Conservation (phyloP, 2,113 vertebrate species). For the Indicator indicator region DNA sequence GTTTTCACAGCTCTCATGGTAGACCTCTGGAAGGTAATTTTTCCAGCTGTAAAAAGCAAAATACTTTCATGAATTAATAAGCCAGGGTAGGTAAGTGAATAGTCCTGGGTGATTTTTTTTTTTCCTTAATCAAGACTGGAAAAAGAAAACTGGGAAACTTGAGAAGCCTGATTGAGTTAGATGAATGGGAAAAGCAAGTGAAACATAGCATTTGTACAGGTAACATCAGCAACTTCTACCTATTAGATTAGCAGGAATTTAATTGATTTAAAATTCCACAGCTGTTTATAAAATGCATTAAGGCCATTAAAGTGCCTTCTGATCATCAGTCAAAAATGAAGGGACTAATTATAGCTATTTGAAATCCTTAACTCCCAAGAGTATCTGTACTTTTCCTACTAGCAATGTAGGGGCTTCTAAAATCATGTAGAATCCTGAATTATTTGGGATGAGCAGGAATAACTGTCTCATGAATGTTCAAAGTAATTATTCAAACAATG, state of each 20-base stretch:
- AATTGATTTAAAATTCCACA: constrained; percentile 15
- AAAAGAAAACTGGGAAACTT: background rate
- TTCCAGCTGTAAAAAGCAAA: background rate
- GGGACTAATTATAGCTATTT: background rate
- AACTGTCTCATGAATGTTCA: background rate
- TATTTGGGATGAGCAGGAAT: background rate
- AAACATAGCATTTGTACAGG: background rate
- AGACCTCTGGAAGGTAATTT: background rate
- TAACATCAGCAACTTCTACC: background rate
- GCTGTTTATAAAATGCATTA: background rate
- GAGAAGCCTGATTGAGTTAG: background rate
- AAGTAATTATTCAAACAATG: background rate
- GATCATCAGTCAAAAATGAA: background rate
- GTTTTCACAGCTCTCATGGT: background rate
- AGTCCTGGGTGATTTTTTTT: background rate
- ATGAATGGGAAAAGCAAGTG: background rate
- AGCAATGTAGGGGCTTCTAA: background rate
- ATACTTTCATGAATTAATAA: background rate
- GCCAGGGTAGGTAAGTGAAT: background rate
- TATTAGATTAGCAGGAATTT: background rate
- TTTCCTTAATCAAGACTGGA: background rate
- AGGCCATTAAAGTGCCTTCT: background rate
- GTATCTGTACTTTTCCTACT: background rate
- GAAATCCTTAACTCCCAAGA: background rate
- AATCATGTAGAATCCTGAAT: background rate